phyloP scores from a whole-genome alignment of 2,113 vertebrate species.

The Rafetus swinhoei region DNA sequence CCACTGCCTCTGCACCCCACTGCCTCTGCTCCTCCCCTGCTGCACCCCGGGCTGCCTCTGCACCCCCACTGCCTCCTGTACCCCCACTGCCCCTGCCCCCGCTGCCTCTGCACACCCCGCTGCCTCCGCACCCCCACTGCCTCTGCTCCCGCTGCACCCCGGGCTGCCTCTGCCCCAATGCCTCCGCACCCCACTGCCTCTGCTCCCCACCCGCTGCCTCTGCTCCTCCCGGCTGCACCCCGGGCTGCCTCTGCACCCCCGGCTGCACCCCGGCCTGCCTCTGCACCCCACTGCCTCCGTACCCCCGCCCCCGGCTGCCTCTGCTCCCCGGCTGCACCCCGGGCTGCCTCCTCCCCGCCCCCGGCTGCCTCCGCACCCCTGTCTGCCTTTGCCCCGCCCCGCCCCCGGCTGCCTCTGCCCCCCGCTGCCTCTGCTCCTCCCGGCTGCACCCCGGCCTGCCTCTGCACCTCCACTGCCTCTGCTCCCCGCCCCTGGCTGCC shows the following conservation, averaged over 20 bases:
- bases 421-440: background rate
- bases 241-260: background rate
- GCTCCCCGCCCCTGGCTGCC: too few relatives aligned
- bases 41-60: too few relatives aligned
- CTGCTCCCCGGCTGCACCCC: too few relatives aligned
- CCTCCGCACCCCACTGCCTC: too few relatives aligned
- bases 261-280: background rate
- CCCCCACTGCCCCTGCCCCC: too few relatives aligned
- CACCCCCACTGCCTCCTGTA: too few relatives aligned
- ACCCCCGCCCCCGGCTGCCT: too few relatives aligned
- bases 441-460: background rate
- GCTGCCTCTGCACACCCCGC: too few relatives aligned
- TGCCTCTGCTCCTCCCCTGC: background rate
- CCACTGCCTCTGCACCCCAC: background rate
- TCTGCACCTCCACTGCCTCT: background rate
- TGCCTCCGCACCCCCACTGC: background rate
- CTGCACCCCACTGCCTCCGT: too few relatives aligned
- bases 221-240: background rate
- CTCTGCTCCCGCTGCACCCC: too few relatives aligned
- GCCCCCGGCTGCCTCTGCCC: constrained; percentile 10
- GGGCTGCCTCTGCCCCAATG: background rate
- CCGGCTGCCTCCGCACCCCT: background rate
- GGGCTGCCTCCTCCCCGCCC: background rate
- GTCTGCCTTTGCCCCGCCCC: background rate
- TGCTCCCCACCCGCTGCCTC: background rate